A percentile compares a stretch with the other conserved stretches of the same genome.
These are phyloP conservation scores for Miltochrista miniata DNA, from an alignment of 2,888 invertebrate genomes.

Conservation along the genomic window DNA sequence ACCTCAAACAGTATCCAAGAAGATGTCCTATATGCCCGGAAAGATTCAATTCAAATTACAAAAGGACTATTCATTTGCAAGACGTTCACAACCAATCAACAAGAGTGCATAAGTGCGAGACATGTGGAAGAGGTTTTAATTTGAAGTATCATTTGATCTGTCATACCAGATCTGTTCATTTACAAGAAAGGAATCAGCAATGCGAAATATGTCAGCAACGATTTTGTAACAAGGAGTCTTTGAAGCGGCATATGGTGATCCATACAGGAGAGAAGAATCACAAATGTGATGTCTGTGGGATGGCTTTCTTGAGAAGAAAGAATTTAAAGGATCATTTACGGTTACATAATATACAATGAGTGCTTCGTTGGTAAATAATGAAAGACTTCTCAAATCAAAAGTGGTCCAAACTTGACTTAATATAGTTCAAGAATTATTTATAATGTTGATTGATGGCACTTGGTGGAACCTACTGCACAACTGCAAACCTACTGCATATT, in stretches of 20 bases:
- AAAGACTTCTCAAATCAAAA: too few species aligned
- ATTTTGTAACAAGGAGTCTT: slow-evolving; percentile 81
- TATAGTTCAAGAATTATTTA: too few species aligned
- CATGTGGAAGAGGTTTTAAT: slow-evolving; percentile 72
- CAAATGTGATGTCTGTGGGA: slow-evolving; percentile 80
- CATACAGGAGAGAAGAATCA: slow-evolving; percentile 83
- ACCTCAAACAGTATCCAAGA: slow-evolving; percentile 68
- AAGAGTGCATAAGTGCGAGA: slow-evolving; percentile 73
- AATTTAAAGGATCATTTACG: slow-evolving; percentile 74
- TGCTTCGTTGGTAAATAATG: background rate
- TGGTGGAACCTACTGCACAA: too few species aligned
- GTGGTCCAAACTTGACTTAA: too few species aligned
- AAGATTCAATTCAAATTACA: slow-evolving; percentile 74
- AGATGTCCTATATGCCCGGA: slow-evolving; percentile 76
- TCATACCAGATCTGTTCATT: slow-evolving; percentile 72
- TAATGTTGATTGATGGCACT: too few species aligned
- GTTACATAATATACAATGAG: slow-evolving; percentile 58
- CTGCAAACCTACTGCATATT: too few species aligned
- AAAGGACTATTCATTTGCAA: slow-evolving; percentile 74
- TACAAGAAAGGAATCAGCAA: slow-evolving; percentile 77
- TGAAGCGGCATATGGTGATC: slow-evolving; percentile 82
- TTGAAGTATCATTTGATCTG: slow-evolving; percentile 74
- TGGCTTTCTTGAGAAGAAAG: slow-evolving; percentile 74
- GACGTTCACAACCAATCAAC: slow-evolving; percentile 76
- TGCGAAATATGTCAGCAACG: slow-evolving; percentile 80